Evolutionary conservation across 1,140 invertebrate genomes (phyloP).

Genomic region (Listronotus bonariensis): DNA sequence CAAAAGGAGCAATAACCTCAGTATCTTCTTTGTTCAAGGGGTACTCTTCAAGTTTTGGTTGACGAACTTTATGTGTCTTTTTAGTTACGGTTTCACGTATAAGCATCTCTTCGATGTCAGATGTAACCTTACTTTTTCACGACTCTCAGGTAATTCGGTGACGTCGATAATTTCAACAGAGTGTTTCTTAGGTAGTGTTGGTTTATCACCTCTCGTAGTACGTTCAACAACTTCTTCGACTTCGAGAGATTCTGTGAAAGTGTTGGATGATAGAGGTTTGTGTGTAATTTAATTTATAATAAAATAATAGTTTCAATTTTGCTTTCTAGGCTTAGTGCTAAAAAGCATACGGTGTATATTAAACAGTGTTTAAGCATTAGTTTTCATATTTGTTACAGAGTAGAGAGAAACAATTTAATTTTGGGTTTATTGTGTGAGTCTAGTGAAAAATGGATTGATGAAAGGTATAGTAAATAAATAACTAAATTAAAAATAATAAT

Average conservation of each 20-base stretch:
- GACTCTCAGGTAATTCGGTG: slow-evolving; percentile 52
- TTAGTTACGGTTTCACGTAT: slow-evolving; percentile 27
- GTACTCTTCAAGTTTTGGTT: slow-evolving; percentile 48
- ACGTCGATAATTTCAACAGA: slow-evolving; percentile 53
- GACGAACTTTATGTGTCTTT: slow-evolving; percentile 50
- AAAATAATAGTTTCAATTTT: slow-evolving; percentile 4
- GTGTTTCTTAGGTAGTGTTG: slow-evolving; percentile 47
- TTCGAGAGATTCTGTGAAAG: slow-evolving; percentile 60
- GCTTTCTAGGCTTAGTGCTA: slow-evolving; percentile 31
- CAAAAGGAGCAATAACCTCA: slow-evolving; percentile 41
- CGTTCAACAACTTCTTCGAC: slow-evolving; percentile 51
- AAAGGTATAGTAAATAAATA: slow-evolving; percentile 15
- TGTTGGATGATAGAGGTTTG: slow-evolving; percentile 50
- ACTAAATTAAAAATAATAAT: slow-evolving; percentile 22
- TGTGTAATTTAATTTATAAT: slow-evolving; percentile 26
- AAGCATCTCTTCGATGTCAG: slow-evolving; percentile 57
- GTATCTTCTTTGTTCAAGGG: slow-evolving; percentile 53
- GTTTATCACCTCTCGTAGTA: slow-evolving; percentile 36
- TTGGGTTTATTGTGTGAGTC: slow-evolving; percentile 26
- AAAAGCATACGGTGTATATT: slow-evolving; percentile 37
- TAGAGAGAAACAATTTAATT: slow-evolving; percentile 13
- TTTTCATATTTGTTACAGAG: slow-evolving; percentile 28
- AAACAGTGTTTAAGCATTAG: slow-evolving; percentile 30
- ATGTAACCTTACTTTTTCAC: slow-evolving; percentile 48
- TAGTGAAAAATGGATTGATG: slow-evolving; percentile 28